Percentiles rank a stretch among this genome's conserved stretches.
phyloP scores from a whole-genome alignment of 2,113 vertebrate genomes.

The Macquaria australasica region DNA sequence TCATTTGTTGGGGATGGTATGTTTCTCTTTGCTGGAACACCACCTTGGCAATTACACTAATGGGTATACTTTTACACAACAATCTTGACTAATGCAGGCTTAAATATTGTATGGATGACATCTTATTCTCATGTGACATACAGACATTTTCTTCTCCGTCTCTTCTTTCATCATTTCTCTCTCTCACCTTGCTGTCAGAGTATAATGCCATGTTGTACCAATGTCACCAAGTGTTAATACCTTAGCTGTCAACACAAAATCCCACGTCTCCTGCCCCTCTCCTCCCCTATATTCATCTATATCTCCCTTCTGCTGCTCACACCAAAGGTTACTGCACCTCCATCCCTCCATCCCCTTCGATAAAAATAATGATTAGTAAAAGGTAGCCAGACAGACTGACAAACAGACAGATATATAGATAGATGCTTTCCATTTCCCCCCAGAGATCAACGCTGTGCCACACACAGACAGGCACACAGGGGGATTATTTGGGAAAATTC shows the following conservation, averaged over 20 bases:
- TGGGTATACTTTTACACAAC: not conserved
- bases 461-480: conserved; percentile 73
- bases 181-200: conserved; percentile 42
- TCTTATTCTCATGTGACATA: conserved; percentile 4
- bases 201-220: conserved; percentile 63
- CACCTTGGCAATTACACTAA: not conserved
- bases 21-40: not conserved
- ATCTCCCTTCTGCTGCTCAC: conserved; percentile 29
- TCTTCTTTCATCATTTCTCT: not conserved
- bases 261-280: conserved; percentile 48
- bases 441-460: conserved; percentile 58
- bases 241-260: conserved; percentile 64
- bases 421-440: conserved; percentile 68
- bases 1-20: not conserved
- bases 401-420: conserved; percentile 66
- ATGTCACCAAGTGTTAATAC: conserved; percentile 71
- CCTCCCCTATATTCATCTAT: conserved; percentile 44
- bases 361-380: conserved; percentile 73
- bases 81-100: not conserved
- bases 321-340: conserved; percentile 64
- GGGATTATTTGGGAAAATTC: conserved; percentile 87
- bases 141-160: not conserved
- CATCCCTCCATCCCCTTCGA: conserved; percentile 23
- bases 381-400: conserved; percentile 58
- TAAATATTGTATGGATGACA: not conserved